A percentile compares a stretch with the other conserved stretches of the same genome.
phyloP scores from a whole-genome alignment of 2,113 vertebrate genomes.

The Triplophysa dalaica region DNA sequence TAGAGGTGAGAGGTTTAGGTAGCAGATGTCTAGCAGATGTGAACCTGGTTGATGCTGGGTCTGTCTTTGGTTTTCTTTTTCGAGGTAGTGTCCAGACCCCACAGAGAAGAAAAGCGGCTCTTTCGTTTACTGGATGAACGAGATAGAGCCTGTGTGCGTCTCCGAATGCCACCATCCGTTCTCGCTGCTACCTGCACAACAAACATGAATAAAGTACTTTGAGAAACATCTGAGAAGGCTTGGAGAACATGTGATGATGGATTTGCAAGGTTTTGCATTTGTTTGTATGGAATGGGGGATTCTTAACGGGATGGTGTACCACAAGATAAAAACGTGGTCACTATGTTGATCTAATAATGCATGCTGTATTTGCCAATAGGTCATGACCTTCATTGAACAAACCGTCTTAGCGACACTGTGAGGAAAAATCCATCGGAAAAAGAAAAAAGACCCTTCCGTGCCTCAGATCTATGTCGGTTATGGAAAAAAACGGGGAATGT shows the following conservation, averaged over 20 bases:
- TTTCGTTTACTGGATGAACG: conserved; percentile 90
- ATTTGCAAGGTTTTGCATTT: not conserved
- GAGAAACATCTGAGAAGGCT: not conserved
- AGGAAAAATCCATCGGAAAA: not conserved
- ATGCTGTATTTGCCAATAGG: not conserved
- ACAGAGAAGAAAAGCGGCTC: conserved; percentile 95
- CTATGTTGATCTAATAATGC: too few relatives aligned
- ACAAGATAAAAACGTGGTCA: not conserved
- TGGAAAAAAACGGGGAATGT: not conserved
- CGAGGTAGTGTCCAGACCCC: conserved; percentile 93
- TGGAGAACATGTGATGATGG: not conserved
- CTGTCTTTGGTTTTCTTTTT: conserved; percentile 89
- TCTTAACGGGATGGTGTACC: not conserved
- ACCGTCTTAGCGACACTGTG: conserved; percentile 3
- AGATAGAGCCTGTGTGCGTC: conserved; percentile 85
- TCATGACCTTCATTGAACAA: conserved; percentile 1
- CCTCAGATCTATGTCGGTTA: not conserved
- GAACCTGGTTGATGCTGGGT: conserved; percentile 91
- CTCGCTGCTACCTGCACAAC: conserved; percentile 86
- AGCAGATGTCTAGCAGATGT: not conserved
- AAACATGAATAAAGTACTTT: conserved; percentile 6
- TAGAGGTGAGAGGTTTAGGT: not conserved
- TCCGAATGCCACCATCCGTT: conserved; percentile 82
- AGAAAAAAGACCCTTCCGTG: not conserved
- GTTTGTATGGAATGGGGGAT: not conserved